These are phyloP conservation scores for Cenopis cana DNA, from an alignment of 2,888 invertebrate species.

Conservation along the genomic window DNA sequence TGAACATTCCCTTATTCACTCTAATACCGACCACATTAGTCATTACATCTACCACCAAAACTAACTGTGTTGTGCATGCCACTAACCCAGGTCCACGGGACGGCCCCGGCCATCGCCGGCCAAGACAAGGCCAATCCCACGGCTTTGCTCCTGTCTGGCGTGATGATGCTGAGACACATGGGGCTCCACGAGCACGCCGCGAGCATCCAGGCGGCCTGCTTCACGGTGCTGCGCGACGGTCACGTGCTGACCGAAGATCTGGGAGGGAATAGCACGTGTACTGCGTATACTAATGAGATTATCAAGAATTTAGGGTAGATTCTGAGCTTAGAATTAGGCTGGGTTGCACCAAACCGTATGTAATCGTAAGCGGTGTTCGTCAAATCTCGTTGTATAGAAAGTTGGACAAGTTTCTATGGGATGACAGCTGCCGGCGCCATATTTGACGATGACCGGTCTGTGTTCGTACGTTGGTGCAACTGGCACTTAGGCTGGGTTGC, in stretches of 20 bases:
- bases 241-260: conserved; percentile 96
- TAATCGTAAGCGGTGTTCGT: no score
- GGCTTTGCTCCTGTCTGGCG: conserved; percentile 96
- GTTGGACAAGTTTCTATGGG: no score
- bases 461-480: no score
- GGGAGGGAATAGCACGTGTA: conserved; percentile 96
- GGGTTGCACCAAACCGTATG: no score
- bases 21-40: no score
- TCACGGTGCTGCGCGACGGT: conserved; percentile 93
- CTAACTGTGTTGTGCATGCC: conserved; percentile 13
- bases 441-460: no score
- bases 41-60: no score
- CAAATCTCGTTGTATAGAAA: no score
- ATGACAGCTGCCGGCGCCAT: no score
- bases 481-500: no score
- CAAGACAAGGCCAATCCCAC: conserved; percentile 99
- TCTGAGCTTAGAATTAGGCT: background rate
- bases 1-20: no score
- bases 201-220: conserved; percentile 93
- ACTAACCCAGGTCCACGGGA: conserved; percentile 93
- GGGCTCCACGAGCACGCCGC: conserved; percentile 89
- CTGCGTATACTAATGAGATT: conserved; percentile 97
- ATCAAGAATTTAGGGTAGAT: conserved; percentile 66
- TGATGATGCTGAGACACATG: conserved; percentile 99
- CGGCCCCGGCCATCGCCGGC: conserved; percentile 98